Conservation (phyloP, 1,140 invertebrate species). For the Pseudomyrmex pallidus region DNA sequence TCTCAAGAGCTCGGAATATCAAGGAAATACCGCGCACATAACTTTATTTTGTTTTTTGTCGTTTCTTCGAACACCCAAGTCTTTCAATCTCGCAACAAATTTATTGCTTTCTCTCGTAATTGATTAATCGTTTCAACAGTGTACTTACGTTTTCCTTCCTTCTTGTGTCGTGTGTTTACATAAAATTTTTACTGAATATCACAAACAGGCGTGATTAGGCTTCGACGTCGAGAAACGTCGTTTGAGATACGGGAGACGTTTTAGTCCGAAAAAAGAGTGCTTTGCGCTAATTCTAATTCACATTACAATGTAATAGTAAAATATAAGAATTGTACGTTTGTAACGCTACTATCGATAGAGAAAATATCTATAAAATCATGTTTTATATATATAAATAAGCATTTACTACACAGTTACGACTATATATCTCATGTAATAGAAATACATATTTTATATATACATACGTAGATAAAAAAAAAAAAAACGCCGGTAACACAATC, state of each 20-base stretch:
- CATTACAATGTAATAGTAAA: slow-evolving; percentile 63
- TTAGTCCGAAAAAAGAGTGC: slow-evolving; percentile 45
- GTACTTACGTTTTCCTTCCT: slow-evolving; percentile 29
- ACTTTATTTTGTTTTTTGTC: slow-evolving; percentile 53
- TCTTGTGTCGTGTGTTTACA: slow-evolving; percentile 44
- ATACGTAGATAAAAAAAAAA: slow-evolving; percentile 41
- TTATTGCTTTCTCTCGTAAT: slow-evolving; percentile 69
- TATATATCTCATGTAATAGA: slow-evolving; percentile 57
- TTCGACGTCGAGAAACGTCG: slow-evolving; percentile 61
- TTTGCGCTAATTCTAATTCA: slow-evolving; percentile 45
- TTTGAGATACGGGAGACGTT: slow-evolving; percentile 54
- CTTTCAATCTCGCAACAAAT: slow-evolving; percentile 66
- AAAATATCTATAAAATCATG: slow-evolving; percentile 65
- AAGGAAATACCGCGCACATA: slow-evolving; percentile 60
- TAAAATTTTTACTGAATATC: slow-evolving; percentile 67
- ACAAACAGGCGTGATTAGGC: slow-evolving; percentile 71
- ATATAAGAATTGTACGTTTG: slow-evolving; percentile 64
- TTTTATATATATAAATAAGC: slow-evolving; percentile 66
- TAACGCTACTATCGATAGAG: slow-evolving; percentile 49
- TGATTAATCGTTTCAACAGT: slow-evolving; percentile 60
- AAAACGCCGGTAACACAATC: slow-evolving; percentile 53
- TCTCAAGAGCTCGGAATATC: slow-evolving; percentile 47
- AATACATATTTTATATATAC: slow-evolving; percentile 66
- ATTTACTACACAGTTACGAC: slow-evolving; percentile 57
- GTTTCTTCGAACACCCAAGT: slow-evolving; percentile 52